Base-by-base conservation (phyloP, 2,797 vertebrate genomes). In the Botia almorhae region DNA sequence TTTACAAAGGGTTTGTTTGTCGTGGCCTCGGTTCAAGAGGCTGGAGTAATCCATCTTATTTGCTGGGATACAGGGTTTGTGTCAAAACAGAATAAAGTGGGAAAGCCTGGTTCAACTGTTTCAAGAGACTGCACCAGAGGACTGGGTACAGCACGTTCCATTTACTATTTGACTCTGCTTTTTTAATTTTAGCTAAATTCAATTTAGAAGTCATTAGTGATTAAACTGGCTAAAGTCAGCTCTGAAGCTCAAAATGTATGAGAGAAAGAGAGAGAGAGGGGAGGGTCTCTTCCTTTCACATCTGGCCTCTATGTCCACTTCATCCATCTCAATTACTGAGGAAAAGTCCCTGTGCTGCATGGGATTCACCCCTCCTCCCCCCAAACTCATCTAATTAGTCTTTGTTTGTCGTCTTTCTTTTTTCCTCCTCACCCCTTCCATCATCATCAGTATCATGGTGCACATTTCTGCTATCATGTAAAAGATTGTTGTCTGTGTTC, bases 301-400 rank as follows among this genome's bases (percentile, higher is more conserved):
- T 84, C 78, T 84, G 82, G 81, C 65, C 61, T 81, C n/a, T 71
- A 11, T 79, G 72, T 63, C 53, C 51, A 48, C 80, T 70, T 81
- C 76, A 58, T 88, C 82, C 60, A 76, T 87, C 87, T 86, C 84
- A 83, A 86, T 87, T 88, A 87, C 67, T 26, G 67, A 29, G 64
- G 51, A 71, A 71, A 58, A 78, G 63, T 65, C 81, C 65, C 69
- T 53, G 33, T 63, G 56, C 73, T 50, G 36, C 75, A 68, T 48
- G 68, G 16, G 1, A 53, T 75, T 51, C n/a, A 14, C 51, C 23
- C 48, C 6, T 43, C 48, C 6, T 23, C 43, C 17, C 23, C 33
- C 73, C 68, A 60, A 78, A 63, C 46, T 50, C 58, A 71, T 56
- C 79, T 64, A 78, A 68, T 74, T 33, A 70, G 70, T 26, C 67